phyloP scores from a whole-genome alignment of 2,113 vertebrate species.

The Natator depressus region DNA sequence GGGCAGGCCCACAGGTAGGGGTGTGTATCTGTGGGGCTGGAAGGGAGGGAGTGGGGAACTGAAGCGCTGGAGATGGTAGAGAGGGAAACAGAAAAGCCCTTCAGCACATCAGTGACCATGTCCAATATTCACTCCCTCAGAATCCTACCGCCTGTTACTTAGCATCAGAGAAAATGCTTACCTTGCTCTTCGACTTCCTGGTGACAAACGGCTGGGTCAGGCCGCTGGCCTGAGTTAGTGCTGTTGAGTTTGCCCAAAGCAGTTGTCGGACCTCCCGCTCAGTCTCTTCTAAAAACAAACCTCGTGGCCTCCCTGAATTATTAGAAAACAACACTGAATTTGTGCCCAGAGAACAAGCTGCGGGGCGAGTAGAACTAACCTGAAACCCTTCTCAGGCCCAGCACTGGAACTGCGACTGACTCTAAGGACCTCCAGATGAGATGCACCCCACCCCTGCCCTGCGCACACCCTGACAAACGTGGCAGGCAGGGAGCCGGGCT shows the following conservation, averaged over 20 bases:
- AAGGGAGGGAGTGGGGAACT: too few species aligned
- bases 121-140: not conserved
- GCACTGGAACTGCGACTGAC: too few species aligned
- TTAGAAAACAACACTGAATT: not conserved
- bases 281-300: not conserved
- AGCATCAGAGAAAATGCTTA: not conserved
- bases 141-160: not conserved
- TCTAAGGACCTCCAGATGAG: not conserved
- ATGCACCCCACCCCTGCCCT: not conserved
- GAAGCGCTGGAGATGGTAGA: not conserved
- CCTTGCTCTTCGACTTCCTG: not conserved
- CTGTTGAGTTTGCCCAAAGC: not conserved
- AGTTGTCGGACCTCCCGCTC: too few species aligned
- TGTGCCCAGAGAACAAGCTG: not conserved
- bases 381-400: not conserved
- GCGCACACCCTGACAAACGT: not conserved
- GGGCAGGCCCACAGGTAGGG: not conserved
- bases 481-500: not conserved
- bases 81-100: not conserved
- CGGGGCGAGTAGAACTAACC: not conserved
- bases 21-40: too few species aligned
- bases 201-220: not conserved
- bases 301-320: not conserved
- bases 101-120: not conserved
- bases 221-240: too few species aligned